Percentiles rank a stretch among this genome's conserved stretches.
Evolutionary conservation across 2,888 invertebrate species (phyloP).

Genomic region (Drosophila paracracens): DNA sequence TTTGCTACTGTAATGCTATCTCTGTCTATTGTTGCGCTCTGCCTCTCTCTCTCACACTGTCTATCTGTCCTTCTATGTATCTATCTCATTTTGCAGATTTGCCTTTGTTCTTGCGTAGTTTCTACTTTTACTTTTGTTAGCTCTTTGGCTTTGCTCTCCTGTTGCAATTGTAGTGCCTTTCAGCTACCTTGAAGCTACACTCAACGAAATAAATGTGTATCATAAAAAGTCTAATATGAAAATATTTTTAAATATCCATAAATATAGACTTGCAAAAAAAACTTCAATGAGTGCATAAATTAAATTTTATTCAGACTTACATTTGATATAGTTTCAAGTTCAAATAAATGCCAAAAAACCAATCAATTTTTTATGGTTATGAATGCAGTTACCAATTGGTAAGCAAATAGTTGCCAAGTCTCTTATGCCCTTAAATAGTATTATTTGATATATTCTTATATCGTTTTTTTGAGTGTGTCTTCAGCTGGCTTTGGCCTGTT

Average conservation of each 20-base stretch:
- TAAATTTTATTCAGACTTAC: neutral
- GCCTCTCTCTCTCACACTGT: slow-evolving; percentile 14
- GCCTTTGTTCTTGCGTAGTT: slow-evolving; percentile 47
- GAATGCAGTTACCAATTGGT: neutral
- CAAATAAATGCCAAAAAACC: neutral
- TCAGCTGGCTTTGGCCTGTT: slow-evolving; percentile 13
- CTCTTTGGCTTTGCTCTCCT: slow-evolving; percentile 41
- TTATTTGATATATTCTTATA: neutral
- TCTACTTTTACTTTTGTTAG: slow-evolving; percentile 44
- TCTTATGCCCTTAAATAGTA: neutral
- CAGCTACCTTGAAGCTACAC: slow-evolving; percentile 24
- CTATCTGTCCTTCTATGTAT: slow-evolving; percentile 14
- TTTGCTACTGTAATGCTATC: slow-evolving; percentile 30
- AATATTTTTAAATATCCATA: neutral
- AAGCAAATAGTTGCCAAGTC: neutral
- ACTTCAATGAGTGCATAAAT: neutral
- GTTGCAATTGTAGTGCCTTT: slow-evolving; percentile 20
- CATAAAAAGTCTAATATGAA: neutral
- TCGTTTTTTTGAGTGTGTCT: slow-evolving; percentile 14
- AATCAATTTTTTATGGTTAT: neutral
- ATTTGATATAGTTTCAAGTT: neutral
- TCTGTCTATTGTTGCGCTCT: slow-evolving; percentile 32
- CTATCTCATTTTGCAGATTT: slow-evolving; percentile 54
- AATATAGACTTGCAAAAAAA: neutral
- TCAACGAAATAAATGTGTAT: slow-evolving; percentile 3